These are phyloP conservation scores for Pseudomyrmex flavicornis DNA, from an alignment of 1,140 invertebrate genomes.

Conservation along the genomic window DNA sequence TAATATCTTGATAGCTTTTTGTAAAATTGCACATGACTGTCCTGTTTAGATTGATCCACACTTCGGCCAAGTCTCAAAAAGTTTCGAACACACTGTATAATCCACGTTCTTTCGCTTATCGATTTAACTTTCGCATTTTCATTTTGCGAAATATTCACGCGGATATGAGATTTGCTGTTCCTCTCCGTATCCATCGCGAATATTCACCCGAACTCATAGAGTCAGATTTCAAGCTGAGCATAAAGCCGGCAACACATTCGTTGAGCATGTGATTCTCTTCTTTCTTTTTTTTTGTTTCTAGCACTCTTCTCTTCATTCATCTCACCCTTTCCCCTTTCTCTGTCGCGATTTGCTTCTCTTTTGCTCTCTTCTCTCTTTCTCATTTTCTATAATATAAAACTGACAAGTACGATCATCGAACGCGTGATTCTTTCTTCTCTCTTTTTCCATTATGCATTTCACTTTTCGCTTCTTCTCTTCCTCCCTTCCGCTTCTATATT, in stretches of 20 bases:
- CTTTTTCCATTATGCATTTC: conserved; percentile 1
- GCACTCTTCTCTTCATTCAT: not conserved
- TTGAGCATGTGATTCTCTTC: conserved; percentile 38
- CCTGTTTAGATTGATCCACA: too few relatives aligned
- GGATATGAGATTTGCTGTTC: conserved; percentile 49
- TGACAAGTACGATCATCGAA: conserved; percentile 2
- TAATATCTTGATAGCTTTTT: too few relatives aligned
- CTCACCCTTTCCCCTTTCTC: not conserved
- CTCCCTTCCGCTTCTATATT: conserved; percentile 1
- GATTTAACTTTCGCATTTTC: conserved; percentile 66
- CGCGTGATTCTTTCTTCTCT: not conserved
- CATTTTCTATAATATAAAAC: conserved; percentile 51
- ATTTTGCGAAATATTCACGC: conserved; percentile 42
- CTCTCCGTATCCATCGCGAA: conserved; percentile 7
- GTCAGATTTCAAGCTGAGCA: conserved; percentile 34
- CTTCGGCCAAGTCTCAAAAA: too few relatives aligned
- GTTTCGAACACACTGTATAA: too few relatives aligned
- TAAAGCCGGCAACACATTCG: conserved; percentile 34
- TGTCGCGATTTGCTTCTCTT: not conserved
- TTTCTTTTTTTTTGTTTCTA: conserved; percentile 7
- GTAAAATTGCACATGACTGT: too few relatives aligned
- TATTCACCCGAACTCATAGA: conserved; percentile 38
- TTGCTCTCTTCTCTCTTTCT: not conserved
- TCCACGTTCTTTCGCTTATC: conserved; percentile 13
- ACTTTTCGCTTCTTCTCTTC: not conserved